Percentiles rank a stretch among this genome's conserved stretches.
phyloP scores from a whole-genome alignment of 2,113 vertebrate genomes.

The Tachycineta bicolor region DNA sequence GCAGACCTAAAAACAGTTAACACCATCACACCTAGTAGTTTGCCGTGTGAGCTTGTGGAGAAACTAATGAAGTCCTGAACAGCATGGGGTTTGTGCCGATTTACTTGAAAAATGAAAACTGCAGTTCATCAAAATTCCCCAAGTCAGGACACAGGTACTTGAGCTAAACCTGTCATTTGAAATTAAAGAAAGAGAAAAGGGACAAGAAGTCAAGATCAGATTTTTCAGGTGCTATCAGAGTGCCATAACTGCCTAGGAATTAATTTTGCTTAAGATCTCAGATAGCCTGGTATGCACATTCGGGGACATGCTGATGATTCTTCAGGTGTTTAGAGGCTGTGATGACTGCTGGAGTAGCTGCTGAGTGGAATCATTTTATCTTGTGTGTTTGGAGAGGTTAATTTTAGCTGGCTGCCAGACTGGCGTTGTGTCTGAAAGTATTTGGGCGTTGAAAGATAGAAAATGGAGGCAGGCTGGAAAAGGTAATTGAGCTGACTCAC shows the following conservation, averaged over 20 bases:
- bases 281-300: neutral
- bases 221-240: neutral
- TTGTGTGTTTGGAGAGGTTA: neutral
- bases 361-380: neutral
- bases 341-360: neutral
- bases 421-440: neutral
- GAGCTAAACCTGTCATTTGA: neutral
- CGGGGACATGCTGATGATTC: neutral
- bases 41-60: neutral
- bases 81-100: neutral
- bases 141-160: neutral
- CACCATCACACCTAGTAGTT: neutral
- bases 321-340: neutral
- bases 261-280: neutral
- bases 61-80: neutral
- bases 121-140: neutral
- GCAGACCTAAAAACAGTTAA: neutral
- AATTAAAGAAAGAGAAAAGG: neutral
- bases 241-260: neutral
- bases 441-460: neutral
- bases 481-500: slow-evolving; percentile 24
- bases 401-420: neutral
- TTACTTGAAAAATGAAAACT: neutral
- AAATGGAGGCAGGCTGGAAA: slow-evolving; percentile 15
- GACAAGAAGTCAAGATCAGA: neutral